A percentile compares a stretch with the other conserved stretches of the same genome.
Evolutionary conservation across 2,888 invertebrate genomes (phyloP).

Genomic region (Exocentrus adspersus): DNA sequence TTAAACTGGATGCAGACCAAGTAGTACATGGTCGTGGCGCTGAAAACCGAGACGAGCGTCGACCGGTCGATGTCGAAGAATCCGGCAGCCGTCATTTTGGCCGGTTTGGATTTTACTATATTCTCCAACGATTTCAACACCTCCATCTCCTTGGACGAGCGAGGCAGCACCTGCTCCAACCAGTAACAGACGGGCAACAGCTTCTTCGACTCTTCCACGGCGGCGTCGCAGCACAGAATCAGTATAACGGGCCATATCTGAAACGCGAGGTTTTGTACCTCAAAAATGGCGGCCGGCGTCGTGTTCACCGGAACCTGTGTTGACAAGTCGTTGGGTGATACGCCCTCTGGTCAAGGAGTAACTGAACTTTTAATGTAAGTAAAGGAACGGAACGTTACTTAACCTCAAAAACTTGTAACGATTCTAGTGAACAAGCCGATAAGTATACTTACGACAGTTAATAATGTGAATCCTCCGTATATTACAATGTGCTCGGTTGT

Average conservation of each 20-base stretch:
- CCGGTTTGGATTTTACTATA: background rate
- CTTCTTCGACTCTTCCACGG: background rate
- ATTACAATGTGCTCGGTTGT: too few species aligned
- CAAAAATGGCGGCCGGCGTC: too few species aligned
- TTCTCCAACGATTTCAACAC: background rate
- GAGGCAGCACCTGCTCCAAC: background rate
- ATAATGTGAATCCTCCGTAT: too few species aligned
- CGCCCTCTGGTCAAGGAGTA: background rate
- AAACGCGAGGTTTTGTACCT: too few species aligned
- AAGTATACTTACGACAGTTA: too few species aligned
- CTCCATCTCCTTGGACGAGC: background rate
- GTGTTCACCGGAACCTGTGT: too few species aligned
- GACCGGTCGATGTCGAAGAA: background rate
- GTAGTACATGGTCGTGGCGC: too few species aligned
- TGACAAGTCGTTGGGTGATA: background rate
- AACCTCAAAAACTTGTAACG: too few species aligned
- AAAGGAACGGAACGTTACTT: too few species aligned
- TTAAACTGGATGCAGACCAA: too few species aligned
- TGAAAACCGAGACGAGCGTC: background rate
- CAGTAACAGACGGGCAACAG: background rate
- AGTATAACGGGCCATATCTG: background rate
- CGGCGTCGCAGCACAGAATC: constrained; percentile 13
- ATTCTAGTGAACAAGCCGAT: too few species aligned
- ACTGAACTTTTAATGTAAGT: background rate
- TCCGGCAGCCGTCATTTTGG: background rate